A percentile compares a stretch with the other conserved stretches of the same genome.
Evolutionary conservation across 2,797 vertebrate species (phyloP).

Genomic region (Lerista edwardsae): DNA sequence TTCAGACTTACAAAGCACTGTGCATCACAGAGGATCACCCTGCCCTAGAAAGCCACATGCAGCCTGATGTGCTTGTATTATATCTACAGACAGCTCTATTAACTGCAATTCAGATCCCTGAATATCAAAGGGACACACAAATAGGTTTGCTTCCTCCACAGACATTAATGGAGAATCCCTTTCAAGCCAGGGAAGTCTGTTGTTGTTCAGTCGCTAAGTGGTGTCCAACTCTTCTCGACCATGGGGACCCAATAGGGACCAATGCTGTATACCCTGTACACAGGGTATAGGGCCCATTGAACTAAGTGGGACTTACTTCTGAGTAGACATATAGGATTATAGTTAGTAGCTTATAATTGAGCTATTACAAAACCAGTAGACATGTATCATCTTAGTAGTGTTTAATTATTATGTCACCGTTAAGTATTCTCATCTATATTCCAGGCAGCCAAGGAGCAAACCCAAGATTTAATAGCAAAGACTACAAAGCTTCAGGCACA

Average conservation of each 20-base stretch:
- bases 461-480: constrained; percentile 96
- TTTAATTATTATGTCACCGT: background rate
- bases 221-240: no score
- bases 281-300: no score
- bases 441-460: constrained; percentile 95
- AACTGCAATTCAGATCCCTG: background rate
- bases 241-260: no score
- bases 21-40: background rate
- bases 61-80: background rate
- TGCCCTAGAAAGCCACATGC: background rate
- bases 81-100: background rate
- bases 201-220: no score
- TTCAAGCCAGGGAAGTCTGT: background rate
- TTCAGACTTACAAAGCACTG: background rate
- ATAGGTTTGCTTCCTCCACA: background rate
- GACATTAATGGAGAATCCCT: background rate
- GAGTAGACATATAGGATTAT: no score
- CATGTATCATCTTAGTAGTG: constrained; percentile 10
- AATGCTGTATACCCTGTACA: no score
- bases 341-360: background rate
- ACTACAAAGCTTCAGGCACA: constrained; percentile 97
- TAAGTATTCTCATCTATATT: constrained; percentile 48
- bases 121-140: background rate
- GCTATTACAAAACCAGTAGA: constrained; percentile 8
- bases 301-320: no score